Base-by-base conservation (phyloP, 2,797 vertebrate genomes). In the Microchirus variegatus region DNA sequence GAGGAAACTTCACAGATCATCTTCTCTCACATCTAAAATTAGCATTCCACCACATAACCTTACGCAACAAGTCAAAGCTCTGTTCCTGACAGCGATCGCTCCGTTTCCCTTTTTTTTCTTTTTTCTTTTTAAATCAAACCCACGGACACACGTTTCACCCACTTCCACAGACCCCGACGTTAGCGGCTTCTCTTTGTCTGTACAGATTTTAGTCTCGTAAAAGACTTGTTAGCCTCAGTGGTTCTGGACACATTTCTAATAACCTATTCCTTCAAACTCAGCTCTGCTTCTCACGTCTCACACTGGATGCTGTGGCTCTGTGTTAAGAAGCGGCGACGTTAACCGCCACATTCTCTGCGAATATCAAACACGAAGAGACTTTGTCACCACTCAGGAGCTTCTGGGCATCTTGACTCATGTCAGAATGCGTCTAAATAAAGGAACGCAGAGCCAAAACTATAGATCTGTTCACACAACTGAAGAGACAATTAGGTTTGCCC, bases 231-330 rank as follows among this genome's bases (percentile, higher is more conserved):
- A 59, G 60, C 56, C 64, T 57, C 60, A 42, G 59, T 67, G 47
- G 41, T 40, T 57, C 47, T 17, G 55, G 57, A 67, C 64, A 63
- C 43, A 63, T 70, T 73, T 77, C 43, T 72, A 69, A 77, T 63
- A 79, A 75, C 73, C 68, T 68, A 43, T 63, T 58, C 49, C 58
- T 45, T 57, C 45, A 65, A 47, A 53, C 40, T 62, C 19, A 61
- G 41, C 72, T 59, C 59, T 53, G 65, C 45, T 35, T 54, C 67
- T 62, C 48, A 36, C 13, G 54, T 62, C 61, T 77, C 44, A 48
- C 15, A 40, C 42, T 52, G 35, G 48, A 69, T 50, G 38, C 13
- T 53, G 49, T 42, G 41, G 38, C 0, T 59, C 44, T 59, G 41
- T 31, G 31, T 31, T 31, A 31, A 31, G 7, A 3, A 31, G 31